Base-by-base conservation (phyloP, 2,888 invertebrate genomes). In the Pristionchus arcanus region DNA sequence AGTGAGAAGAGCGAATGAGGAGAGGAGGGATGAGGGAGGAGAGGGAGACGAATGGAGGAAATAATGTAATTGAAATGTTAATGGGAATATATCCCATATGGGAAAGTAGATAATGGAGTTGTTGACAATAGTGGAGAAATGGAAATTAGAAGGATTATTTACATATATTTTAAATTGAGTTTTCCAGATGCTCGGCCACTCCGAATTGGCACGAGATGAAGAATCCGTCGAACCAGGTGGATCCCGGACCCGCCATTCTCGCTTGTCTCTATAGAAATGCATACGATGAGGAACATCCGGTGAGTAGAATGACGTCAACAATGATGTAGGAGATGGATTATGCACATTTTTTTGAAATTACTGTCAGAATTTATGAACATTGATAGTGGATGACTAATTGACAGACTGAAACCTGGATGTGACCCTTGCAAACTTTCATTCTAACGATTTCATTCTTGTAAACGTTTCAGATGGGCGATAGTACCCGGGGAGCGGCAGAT, bases 221-320 rank as follows among this genome's bases (percentile, higher is more conserved):
- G 63, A 93, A 93, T 87, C 90, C 90, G 15, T 90, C 92, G 81
- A 93, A 93, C 77, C 97, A 97, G 95, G 97, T 97, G 13, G 97
- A 97, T 93, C 97, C 97, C 91, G 97, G 97, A 66, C 97, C 97
- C 5, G 96, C 97, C 87, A 97, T 98, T 86, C 96, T 99, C 88
- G 97, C 98, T 11, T 99, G 99, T 95, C 96, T 99, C 53, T 98
- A 98, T 95, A 96, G 97, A 95, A 95, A 96, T 93, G 96, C 95
- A 59, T 96, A 96, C 91, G 95, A 95, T 90, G 95, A 95, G 55
- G 92, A 95, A 81, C 91, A 92, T 42, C 94, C 95, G 77, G 92
- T 92, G 68, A 71, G 89, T 49, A n/a, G 16, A n/a, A n/a, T n/a
- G n/a, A n/a, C n/a, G n/a, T n/a, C n/a, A n/a, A n/a, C n/a, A n/a